A percentile compares a stretch with the other conserved stretches of the same genome.
Evolutionary conservation across 2,113 vertebrate species (phyloP).

Genomic region (Chloroceryle aenea): DNA sequence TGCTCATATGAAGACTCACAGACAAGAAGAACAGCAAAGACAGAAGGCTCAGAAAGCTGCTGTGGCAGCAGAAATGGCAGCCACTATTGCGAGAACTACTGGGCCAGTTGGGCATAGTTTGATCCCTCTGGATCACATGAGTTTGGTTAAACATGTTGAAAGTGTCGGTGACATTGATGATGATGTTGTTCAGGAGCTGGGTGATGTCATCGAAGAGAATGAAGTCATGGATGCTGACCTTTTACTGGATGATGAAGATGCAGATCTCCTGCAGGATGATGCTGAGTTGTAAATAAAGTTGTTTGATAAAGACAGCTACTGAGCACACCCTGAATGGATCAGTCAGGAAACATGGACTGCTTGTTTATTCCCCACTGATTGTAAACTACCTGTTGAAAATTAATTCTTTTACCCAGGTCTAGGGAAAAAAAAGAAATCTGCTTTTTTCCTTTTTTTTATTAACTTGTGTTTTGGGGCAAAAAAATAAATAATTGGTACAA

Average conservation of each 20-base stretch:
- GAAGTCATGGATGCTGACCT: constrained; percentile 80
- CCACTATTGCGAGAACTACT: constrained; percentile 80
- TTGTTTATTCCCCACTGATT: constrained; percentile 72
- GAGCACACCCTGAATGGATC: constrained; percentile 50
- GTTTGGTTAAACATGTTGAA: constrained; percentile 79
- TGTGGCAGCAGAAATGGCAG: constrained; percentile 80
- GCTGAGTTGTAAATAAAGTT: constrained; percentile 76
- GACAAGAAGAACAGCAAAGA: constrained; percentile 85
- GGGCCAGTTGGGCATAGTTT: constrained; percentile 65
- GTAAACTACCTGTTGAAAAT: constrained; percentile 81
- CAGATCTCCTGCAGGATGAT: constrained; percentile 79
- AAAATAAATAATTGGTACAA: constrained; percentile 79
- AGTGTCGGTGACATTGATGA: constrained; percentile 75
- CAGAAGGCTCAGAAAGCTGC: constrained; percentile 83
- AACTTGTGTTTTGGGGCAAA: constrained; percentile 58
- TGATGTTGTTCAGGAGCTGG: constrained; percentile 79
- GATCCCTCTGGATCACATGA: constrained; percentile 81
- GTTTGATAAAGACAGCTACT: constrained; percentile 26
- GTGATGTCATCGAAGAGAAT: constrained; percentile 78
- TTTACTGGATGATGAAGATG: constrained; percentile 78
- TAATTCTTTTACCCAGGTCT: constrained; percentile 73
- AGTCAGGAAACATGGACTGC: constrained; percentile 70
- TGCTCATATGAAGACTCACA: constrained; percentile 91
- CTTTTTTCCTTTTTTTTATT: constrained; percentile 65
- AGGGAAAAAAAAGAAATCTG: constrained; percentile 7